Conservation (phyloP, 2,797 vertebrate species). For the Myotis planiceps region DNA sequence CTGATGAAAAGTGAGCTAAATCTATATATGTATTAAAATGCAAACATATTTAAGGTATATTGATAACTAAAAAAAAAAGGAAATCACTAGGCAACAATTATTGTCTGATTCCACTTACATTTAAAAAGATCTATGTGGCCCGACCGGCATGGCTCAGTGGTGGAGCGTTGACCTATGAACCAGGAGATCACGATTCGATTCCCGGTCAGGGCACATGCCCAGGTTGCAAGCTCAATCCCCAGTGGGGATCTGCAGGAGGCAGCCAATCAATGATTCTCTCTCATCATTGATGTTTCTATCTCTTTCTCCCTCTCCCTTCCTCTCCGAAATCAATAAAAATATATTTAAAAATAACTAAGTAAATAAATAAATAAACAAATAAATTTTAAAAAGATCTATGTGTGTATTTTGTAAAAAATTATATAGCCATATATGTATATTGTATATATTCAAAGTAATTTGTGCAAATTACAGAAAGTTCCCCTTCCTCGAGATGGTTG, state of each 20-base stretch:
- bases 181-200: no score
- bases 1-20: not conserved
- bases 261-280: no score
- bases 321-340: no score
- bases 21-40: not conserved
- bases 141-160: no score
- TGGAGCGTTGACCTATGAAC: no score
- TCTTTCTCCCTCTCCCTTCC: no score
- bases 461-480: not conserved
- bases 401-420: not conserved
- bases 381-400: not conserved
- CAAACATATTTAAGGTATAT: not conserved
- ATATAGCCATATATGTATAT: not conserved
- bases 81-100: not conserved
- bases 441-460: not conserved
- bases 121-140: not conserved
- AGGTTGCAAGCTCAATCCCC: no score
- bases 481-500: not conserved
- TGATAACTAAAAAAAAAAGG: not conserved
- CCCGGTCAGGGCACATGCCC: no score
- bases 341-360: no score
- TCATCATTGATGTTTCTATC: no score
- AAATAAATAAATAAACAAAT: no score
- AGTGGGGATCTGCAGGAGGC: no score
- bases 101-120: not conserved